phyloP scores from a whole-genome alignment of 2,888 invertebrate species.

The Pyrrhia umbra region DNA sequence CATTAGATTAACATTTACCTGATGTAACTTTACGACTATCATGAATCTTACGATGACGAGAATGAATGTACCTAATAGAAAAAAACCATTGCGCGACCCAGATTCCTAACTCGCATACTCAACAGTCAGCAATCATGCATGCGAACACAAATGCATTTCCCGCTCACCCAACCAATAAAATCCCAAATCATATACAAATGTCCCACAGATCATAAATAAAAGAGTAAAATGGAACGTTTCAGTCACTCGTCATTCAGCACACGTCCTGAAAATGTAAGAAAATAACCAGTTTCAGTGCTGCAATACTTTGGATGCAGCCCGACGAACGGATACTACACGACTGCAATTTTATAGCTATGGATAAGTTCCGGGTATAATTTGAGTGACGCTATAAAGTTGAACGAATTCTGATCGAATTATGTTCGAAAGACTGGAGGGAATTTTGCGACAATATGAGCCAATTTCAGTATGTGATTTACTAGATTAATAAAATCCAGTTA shows the following conservation, averaged over 20 bases:
- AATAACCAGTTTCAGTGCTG: constrained; percentile 19
- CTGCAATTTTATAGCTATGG: constrained; percentile 17
- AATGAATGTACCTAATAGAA: too few relatives aligned
- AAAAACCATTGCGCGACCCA: too few relatives aligned
- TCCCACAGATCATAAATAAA: neutral
- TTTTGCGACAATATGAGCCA: neutral
- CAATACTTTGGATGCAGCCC: constrained; percentile 28
- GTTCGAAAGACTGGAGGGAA: constrained; percentile 5
- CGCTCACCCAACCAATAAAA: neutral
- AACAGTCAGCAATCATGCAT: too few relatives aligned
- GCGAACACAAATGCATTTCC: too few relatives aligned
- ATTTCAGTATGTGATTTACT: neutral
- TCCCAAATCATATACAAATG: neutral
- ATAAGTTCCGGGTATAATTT: constrained; percentile 15
- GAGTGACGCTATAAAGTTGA: neutral
- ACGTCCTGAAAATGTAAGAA: constrained; percentile 29
- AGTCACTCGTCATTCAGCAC: constrained; percentile 14
- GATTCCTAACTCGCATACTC: neutral
- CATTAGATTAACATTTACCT: too few relatives aligned
- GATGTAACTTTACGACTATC: too few relatives aligned
- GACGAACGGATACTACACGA: constrained; percentile 6
- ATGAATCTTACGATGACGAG: too few relatives aligned
- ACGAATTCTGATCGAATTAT: neutral
- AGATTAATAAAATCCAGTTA: neutral
- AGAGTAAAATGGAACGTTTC: neutral